Evolutionary conservation across 2,113 vertebrate species (phyloP), one percentile per base, ranked within the genome.

Genomic region (Thymallus thymallus): DNA sequence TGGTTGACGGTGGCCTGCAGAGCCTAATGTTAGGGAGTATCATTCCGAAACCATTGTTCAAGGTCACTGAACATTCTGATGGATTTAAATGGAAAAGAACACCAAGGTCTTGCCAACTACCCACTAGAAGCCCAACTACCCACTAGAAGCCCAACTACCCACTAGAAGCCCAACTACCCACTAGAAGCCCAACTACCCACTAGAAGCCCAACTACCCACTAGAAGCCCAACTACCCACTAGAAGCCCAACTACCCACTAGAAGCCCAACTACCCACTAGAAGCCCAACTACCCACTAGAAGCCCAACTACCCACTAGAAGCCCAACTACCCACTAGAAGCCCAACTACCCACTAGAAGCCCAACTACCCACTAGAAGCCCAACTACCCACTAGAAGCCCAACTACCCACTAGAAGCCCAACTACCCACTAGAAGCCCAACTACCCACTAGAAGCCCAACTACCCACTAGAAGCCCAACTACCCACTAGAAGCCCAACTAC

Each of bases 51-150:
- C 87, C 0, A 24, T 73, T 74, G 77, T 77, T 89, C 92, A 94
- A 94, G 93, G 94, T 89, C 92, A 90, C 67, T 26, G 32, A 81
- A 1, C 89, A 91, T 92, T 94, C 93, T 89, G 85, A 84, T 75
- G 87, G 84, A 89, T 93, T 94, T 90, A 88, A 92, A 91, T 88
- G 87, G 87, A 88, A 94, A 94, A 93, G 93, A 90, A 95, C 94
- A 93, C 66, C 58, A 22, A 80, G 93, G 92, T 91, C 93, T 92
- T 93, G 93, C 92, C 91, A 90, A 84, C 46, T 12, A 18, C 18
- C 18, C 14, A 74, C 26, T 32, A 4, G 3, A 29, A 32, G 6
- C 56, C 71, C 16, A 85, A 84, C 46, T 12, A 18, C 18, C 18
- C 14, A 74, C 26, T 32, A 4, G 3, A 29, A 32, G 6, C 56